phyloP scores from a whole-genome alignment of 2,797 vertebrate genomes.

The Delichon dasypus region DNA sequence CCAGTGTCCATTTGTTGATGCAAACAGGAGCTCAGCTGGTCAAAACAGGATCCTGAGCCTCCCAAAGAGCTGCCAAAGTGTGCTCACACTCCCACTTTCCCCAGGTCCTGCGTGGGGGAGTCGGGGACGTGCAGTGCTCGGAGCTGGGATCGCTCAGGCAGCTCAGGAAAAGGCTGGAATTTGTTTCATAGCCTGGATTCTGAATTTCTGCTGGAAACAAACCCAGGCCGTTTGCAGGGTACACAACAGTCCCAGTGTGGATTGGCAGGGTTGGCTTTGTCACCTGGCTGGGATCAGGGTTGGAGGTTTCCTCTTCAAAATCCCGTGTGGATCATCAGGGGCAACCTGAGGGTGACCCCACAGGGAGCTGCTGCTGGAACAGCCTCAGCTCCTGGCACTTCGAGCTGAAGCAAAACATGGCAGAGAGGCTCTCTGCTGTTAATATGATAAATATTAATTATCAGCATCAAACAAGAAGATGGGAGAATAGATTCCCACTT shows the following conservation, averaged over 20 bases:
- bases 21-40: background rate
- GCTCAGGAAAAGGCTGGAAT: background rate
- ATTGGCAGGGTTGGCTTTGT: background rate
- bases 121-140: background rate
- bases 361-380: background rate
- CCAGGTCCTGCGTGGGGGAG: background rate
- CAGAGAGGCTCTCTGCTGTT: background rate
- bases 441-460: background rate
- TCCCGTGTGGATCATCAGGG: background rate
- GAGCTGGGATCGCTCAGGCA: accelerated
- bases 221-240: background rate
- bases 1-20: background rate
- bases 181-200: accelerated
- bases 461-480: background rate
- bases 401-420: background rate
- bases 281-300: background rate
- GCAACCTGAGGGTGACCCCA: background rate
- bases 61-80: background rate
- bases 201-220: background rate
- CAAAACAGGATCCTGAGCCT: background rate
- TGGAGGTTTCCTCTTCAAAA: background rate
- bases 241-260: background rate
- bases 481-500: background rate
- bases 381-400: background rate
- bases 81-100: background rate